Evolutionary conservation across 2,888 invertebrate species (phyloP).

Genomic region (Schizaphis graminum): DNA sequence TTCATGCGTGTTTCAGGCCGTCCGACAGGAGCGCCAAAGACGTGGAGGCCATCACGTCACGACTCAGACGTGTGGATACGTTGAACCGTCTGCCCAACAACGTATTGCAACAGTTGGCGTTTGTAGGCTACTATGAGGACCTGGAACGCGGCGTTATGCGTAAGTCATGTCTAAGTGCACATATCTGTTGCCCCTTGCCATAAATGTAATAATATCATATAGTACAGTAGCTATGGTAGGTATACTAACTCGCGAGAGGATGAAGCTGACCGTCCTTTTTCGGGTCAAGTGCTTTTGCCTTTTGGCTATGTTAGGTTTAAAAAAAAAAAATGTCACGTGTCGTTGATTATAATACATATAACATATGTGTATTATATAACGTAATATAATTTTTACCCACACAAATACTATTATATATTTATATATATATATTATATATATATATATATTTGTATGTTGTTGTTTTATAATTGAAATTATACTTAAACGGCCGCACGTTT

Average conservation of each 20-base stretch:
- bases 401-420: not conserved
- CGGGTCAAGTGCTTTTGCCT: not conserved
- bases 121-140: constrained; percentile 83
- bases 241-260: not conserved
- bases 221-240: not conserved
- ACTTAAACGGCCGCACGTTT: not conserved
- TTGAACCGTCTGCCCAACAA: constrained; percentile 78
- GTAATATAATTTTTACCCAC: not conserved
- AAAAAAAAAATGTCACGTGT: not conserved
- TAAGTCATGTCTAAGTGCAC: constrained; percentile 72
- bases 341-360: not conserved
- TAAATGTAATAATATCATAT: not conserved
- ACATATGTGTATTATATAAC: not conserved
- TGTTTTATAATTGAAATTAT: not conserved
- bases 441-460: not conserved
- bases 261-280: not conserved
- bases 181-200: not conserved
- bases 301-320: not conserved
- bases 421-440: not conserved
- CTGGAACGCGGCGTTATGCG: constrained; percentile 83
- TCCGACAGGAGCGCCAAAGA: constrained; percentile 81
- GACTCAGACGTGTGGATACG: constrained; percentile 77
- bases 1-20: constrained; percentile 74
- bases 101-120: constrained; percentile 81
- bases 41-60: constrained; percentile 80